A percentile compares a stretch with the other conserved stretches of the same genome.
Evolutionary conservation across 2,888 invertebrate species (phyloP).

Genomic region (Noctua janthe): DNA sequence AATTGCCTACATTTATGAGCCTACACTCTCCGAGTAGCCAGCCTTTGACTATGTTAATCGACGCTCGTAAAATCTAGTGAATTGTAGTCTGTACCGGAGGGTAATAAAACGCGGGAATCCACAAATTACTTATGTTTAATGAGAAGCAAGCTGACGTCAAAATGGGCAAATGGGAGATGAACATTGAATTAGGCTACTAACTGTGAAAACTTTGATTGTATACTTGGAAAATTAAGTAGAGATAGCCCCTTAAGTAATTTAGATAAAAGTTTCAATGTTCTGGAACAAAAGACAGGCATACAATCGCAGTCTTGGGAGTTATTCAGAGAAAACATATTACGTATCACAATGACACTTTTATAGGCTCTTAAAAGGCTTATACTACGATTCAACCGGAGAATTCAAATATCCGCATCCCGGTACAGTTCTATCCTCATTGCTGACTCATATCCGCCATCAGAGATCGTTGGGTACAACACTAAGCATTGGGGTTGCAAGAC

Average conservation of each 20-base stretch:
- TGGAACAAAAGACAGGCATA: conserved; percentile 15
- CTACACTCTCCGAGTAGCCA: conserved; percentile 37
- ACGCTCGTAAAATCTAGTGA: conserved; percentile 58
- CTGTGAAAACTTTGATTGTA: conserved; percentile 8
- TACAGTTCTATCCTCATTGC: conserved; percentile 49
- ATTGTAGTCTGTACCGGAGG: conserved; percentile 45
- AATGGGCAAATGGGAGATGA: conserved; percentile 20
- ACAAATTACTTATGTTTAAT: conserved; percentile 58
- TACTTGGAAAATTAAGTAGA: neutral
- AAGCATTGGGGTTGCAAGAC: conserved; percentile 24
- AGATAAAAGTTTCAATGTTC: conserved; percentile 11
- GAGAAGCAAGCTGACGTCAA: conserved; percentile 17
- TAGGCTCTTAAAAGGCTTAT: conserved; percentile 23
- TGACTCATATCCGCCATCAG: conserved; percentile 49
- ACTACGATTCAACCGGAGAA: conserved; percentile 33
- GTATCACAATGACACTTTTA: conserved; percentile 45
- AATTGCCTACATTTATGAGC: conserved; percentile 50
- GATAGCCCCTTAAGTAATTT: neutral
- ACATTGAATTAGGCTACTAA: conserved; percentile 12
- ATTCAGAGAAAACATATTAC: conserved; percentile 32
- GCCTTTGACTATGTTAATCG: conserved; percentile 53
- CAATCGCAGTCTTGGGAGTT: conserved; percentile 9
- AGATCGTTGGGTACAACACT: conserved; percentile 42
- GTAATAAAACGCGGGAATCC: conserved; percentile 50
- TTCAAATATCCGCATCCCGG: conserved; percentile 59